Conservation (phyloP, 1,140 invertebrate species). For the Lepidotrigona ventralis region DNA sequence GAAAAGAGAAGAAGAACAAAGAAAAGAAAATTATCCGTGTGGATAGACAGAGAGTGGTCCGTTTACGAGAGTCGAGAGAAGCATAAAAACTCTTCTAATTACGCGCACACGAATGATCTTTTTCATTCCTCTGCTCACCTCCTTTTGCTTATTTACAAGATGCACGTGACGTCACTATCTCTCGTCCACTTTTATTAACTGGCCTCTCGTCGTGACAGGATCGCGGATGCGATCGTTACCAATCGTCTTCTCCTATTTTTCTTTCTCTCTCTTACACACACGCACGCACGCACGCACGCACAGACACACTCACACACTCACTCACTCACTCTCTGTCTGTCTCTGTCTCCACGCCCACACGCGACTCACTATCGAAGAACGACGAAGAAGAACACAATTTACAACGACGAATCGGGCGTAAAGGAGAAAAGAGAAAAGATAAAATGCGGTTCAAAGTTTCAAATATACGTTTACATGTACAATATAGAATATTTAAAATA, state of each 20-base stretch:
- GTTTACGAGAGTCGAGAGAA: conserved; percentile 15
- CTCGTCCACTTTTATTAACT: conserved; percentile 11
- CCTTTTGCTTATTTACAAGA: conserved; percentile 34
- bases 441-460: neutral
- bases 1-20: too few species aligned
- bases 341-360: neutral
- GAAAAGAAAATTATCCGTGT: neutral
- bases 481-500: conserved; percentile 38
- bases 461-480: conserved; percentile 11
- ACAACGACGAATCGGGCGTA: neutral
- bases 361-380: neutral
- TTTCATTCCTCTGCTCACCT: neutral
- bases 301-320: too few species aligned
- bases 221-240: neutral
- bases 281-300: too few species aligned
- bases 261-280: neutral
- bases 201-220: conserved; percentile 14
- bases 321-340: too few species aligned
- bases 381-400: neutral
- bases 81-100: neutral
- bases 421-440: neutral
- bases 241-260: neutral
- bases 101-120: neutral
- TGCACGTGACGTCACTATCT: neutral
- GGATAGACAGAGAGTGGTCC: neutral